These are phyloP conservation scores for Drosophila eugracilis DNA, from an alignment of 1,140 invertebrate species.

Conservation along the genomic window DNA sequence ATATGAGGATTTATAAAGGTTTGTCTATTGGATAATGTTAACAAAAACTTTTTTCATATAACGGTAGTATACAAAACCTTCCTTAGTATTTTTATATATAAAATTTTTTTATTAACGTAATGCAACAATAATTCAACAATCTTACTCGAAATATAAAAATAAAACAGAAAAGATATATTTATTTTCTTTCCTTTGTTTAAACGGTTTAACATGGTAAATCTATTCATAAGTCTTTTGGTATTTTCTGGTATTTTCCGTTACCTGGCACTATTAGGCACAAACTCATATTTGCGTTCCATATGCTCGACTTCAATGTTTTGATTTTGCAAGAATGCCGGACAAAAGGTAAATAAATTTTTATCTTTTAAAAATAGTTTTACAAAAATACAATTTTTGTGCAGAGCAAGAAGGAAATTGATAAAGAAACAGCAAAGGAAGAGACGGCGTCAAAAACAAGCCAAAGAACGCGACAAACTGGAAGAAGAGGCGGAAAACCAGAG, in stretches of 20 bases:
- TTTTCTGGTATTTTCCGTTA: background rate
- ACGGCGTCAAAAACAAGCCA: conserved; percentile 81
- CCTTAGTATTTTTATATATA: too few species aligned
- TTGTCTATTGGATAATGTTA: too few species aligned
- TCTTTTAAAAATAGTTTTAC: background rate
- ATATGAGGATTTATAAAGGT: too few species aligned
- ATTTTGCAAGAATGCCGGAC: conserved; percentile 32
- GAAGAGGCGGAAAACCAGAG: conserved; percentile 47
- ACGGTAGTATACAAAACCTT: too few species aligned
- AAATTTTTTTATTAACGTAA: too few species aligned
- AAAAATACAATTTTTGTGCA: too few species aligned
- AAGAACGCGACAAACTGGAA: conserved; percentile 66
- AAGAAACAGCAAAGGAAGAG: conserved; percentile 85
- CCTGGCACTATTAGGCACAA: background rate
- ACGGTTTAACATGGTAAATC: too few species aligned
- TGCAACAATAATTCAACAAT: too few species aligned
- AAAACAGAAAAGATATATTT: too few species aligned
- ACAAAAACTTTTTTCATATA: too few species aligned
- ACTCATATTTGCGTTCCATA: background rate
- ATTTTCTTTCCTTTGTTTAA: too few species aligned
- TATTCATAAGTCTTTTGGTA: background rate
- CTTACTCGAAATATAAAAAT: too few species aligned
- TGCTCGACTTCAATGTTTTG: conserved; percentile 2
- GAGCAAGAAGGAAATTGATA: conserved; percentile 84
- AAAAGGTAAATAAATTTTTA: conserved; percentile 42